Percentiles rank a stretch among this genome's conserved stretches.
Evolutionary conservation across 1,140 invertebrate genomes (phyloP).

Genomic region (Panulirus ornatus): DNA sequence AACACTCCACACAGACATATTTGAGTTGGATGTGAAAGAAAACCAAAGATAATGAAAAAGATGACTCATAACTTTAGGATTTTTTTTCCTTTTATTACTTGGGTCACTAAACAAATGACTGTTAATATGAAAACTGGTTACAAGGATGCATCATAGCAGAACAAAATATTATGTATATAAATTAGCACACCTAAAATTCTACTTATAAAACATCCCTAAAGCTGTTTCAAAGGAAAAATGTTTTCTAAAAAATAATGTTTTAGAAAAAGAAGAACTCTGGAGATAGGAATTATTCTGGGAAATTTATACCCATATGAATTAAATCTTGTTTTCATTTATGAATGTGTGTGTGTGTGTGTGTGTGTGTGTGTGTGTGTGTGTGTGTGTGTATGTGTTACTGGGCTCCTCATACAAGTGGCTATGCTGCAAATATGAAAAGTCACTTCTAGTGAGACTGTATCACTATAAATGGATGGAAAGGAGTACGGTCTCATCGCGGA

Average conservation of each 20-base stretch:
- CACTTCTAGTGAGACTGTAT: too few relatives aligned
- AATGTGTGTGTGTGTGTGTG: too few relatives aligned
- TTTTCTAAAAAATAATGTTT: background rate
- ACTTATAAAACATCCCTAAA: slow-evolving; percentile 47
- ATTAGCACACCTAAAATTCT: slow-evolving; percentile 55
- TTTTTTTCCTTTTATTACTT: background rate
- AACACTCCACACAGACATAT: slow-evolving; percentile 53
- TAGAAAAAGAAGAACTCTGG: background rate
- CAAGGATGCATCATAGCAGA: slow-evolving; percentile 27
- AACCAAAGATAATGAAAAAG: background rate
- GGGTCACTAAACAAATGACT: background rate
- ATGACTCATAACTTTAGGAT: background rate
- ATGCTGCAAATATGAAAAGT: too few relatives aligned
- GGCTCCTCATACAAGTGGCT: too few relatives aligned
- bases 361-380: too few relatives aligned
- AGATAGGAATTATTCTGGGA: background rate
- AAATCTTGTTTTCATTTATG: too few relatives aligned
- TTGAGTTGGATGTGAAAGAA: background rate
- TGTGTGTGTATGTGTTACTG: too few relatives aligned
- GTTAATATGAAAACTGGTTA: slow-evolving; percentile 29
- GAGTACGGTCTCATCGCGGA: too few relatives aligned
- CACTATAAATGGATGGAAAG: too few relatives aligned
- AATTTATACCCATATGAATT: slow-evolving; percentile 13
- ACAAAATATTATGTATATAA: slow-evolving; percentile 21
- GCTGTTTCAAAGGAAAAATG: slow-evolving; percentile 15